Percentiles rank a stretch among this genome's conserved stretches.
phyloP scores from a whole-genome alignment of 2,797 vertebrate genomes.

The Stomatorhinus walkeri region DNA sequence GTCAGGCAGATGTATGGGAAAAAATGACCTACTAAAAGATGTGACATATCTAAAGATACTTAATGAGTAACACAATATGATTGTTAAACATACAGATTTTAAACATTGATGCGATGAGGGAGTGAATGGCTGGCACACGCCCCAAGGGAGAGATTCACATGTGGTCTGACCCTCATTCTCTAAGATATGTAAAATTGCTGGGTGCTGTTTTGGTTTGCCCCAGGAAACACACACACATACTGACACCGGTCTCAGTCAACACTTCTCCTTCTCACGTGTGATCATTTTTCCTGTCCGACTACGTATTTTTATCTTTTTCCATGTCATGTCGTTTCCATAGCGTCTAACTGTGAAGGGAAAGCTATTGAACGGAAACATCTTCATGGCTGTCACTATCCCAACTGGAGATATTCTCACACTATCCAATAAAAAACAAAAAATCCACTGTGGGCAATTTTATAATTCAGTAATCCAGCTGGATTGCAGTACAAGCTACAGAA shows the following conservation, averaged over 20 bases:
- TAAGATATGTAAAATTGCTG: not conserved
- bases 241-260: not conserved
- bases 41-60: not conserved
- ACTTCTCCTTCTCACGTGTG: not conserved
- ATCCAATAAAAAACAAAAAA: not conserved
- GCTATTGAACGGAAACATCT: not conserved
- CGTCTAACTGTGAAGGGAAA: not conserved
- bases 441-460: not conserved
- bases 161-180: not conserved
- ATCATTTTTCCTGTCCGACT: not conserved
- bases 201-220: not conserved
- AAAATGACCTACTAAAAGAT: not conserved
- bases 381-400: not conserved
- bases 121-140: not conserved
- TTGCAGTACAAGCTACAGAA: not conserved
- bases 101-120: not conserved
- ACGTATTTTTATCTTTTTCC: not conserved
- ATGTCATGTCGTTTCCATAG: slow-evolving; percentile 1
- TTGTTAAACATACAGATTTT: not conserved
- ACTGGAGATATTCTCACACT: not conserved
- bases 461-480: not conserved
- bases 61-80: not conserved
- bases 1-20: not conserved
- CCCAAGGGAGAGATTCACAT: not conserved
- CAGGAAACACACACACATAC: not conserved